Evolutionary conservation across 2,888 invertebrate species (phyloP), one percentile per base, ranked within the genome.

Genomic region (Dusona sp.): DNA sequence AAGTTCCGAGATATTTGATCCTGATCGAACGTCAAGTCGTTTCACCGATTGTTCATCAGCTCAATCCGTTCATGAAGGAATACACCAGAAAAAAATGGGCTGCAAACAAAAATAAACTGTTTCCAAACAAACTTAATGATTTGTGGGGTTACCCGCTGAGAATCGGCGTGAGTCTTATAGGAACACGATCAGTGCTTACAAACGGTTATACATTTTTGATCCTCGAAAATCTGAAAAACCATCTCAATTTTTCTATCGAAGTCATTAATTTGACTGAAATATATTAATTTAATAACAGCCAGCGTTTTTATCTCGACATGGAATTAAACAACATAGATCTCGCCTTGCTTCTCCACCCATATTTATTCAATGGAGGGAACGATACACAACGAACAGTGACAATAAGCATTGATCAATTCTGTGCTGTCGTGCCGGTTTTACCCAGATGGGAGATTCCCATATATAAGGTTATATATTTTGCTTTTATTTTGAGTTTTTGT

Each of bases 41-140:
- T 6, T 38, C 2, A 70, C 82, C 81, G 22, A 83, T 79, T 13
- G 38, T 89, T 48, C 88, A 88, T 80, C 68, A 70, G 9, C 86
- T 84, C 9, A 88, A 90, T 85, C 88, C 88, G 0, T 90, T 90
- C 36, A 82, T 64, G 16, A 81, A 85, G 16, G 8, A n/a, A 38
- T 86, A 83, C 42, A 57, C 65, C 16, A 83, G 67, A 8, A 42
- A 45, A 11, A 36, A 38, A 0, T 85, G 87, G 72, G 64, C 83
- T 9, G 45, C 16, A 4, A 45, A 22, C 3, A 6, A 19, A 33
- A 25, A 9, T 25, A n/a, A 68, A 13, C 13, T 38, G 6, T 90
- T 90, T 25, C 90, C 91, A 0, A 67, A 90, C 25, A 89, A 90
- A 33, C 3, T 88, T 7, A 45, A 9, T 1, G 74, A 91, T 79